Evolutionary conservation across 2,888 invertebrate species (phyloP).

Genomic region (Aphidius colemani): DNA sequence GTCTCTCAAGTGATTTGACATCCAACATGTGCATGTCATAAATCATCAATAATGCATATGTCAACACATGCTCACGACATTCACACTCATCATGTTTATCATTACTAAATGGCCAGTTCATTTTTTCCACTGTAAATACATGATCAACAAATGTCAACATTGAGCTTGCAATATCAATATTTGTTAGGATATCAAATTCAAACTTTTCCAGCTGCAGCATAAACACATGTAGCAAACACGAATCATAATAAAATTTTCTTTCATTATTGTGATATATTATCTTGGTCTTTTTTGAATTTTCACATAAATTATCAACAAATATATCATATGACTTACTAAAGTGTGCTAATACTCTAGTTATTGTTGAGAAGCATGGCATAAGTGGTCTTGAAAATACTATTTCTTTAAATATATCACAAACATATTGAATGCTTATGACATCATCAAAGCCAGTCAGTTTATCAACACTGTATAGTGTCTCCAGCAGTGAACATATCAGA

Average conservation of each 20-base stretch:
- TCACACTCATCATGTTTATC: conserved; percentile 40
- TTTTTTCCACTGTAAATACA: conserved; percentile 41
- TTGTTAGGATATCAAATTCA: conserved; percentile 44
- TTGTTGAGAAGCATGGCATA: conserved; percentile 44
- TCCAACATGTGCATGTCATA: no score
- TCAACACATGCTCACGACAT: no score
- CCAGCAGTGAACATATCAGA: conserved; percentile 48
- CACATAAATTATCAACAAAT: no score
- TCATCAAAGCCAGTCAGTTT: conserved; percentile 44
- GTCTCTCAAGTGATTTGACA: no score
- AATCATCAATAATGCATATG: no score
- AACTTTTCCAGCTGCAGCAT: conserved; percentile 49
- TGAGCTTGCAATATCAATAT: conserved; percentile 43
- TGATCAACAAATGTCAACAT: conserved; percentile 43
- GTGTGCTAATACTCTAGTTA: conserved; percentile 44
- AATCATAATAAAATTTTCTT: conserved; percentile 36
- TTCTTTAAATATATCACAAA: conserved; percentile 49
- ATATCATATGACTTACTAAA: conserved; percentile 40
- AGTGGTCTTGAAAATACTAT: conserved; percentile 53
- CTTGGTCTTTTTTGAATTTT: no score
- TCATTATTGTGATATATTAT: conserved; percentile 5
- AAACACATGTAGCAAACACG: conserved; percentile 51
- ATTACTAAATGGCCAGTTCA: conserved; percentile 43
- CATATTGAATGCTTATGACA: conserved; percentile 48
- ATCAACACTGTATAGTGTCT: conserved; percentile 47